Percentiles rank a stretch among this genome's conserved stretches.
phyloP scores from a whole-genome alignment of 2,888 invertebrate genomes.

The Dendrolimus houi region DNA sequence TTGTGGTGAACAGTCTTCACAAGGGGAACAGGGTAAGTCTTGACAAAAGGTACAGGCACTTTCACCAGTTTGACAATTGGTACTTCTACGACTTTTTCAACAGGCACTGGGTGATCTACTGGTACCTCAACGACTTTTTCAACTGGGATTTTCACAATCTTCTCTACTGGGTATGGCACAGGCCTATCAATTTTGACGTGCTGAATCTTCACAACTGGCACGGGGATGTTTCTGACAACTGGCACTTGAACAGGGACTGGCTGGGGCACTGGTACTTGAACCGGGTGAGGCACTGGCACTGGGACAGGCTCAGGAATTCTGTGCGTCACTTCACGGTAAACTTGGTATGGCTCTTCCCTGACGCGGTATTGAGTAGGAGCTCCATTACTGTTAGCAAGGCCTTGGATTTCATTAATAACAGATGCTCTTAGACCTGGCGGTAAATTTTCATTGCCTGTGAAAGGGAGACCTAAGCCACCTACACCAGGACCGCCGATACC shows the following conservation, averaged over 20 bases:
- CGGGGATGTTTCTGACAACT: conserved; percentile 68
- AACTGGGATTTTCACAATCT: conserved; percentile 74
- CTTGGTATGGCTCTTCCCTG: conserved; percentile 59
- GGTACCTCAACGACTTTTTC: conserved; percentile 74
- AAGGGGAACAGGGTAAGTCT: conserved; percentile 57
- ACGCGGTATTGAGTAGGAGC: conserved; percentile 57
- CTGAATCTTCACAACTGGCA: conserved; percentile 74
- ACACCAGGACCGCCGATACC: conserved; percentile 12
- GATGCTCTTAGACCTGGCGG: conserved; percentile 49
- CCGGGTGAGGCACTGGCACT: conserved; percentile 68
- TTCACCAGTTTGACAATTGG: conserved; percentile 72
- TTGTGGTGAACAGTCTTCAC: conserved; percentile 67
- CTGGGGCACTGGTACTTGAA: conserved; percentile 73
- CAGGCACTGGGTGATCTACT: conserved; percentile 73
- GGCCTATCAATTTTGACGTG: conserved; percentile 75
- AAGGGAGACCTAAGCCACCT: conserved; percentile 10
- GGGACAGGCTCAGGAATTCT: conserved; percentile 75
- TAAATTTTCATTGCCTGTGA: conserved; percentile 31
- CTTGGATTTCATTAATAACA: conserved; percentile 59
- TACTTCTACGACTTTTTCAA: conserved; percentile 67
- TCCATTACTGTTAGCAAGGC: conserved; percentile 54
- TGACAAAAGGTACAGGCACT: conserved; percentile 57
- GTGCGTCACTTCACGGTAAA: conserved; percentile 64
- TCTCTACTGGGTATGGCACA: conserved; percentile 77
- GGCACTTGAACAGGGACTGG: conserved; percentile 77